A percentile compares a stretch with the other conserved stretches of the same genome.
phyloP scores from a whole-genome alignment of 2,888 invertebrate genomes.

The Smittia sp. region DNA sequence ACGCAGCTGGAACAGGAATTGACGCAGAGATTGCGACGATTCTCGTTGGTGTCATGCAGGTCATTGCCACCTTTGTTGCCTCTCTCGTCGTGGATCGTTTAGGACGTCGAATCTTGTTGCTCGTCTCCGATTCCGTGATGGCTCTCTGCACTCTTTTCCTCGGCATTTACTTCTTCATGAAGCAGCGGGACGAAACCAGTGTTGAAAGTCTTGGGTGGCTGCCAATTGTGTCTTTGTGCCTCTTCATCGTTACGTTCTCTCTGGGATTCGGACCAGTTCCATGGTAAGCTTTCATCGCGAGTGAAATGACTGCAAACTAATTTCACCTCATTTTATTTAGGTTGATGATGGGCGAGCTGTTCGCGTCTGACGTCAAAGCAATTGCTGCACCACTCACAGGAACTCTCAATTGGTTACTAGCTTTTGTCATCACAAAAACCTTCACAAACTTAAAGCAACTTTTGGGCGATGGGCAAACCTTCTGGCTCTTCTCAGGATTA shows the following conservation, averaged over 20 bases:
- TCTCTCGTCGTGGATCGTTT: slow-evolving; percentile 75
- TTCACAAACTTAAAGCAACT: slow-evolving; percentile 59
- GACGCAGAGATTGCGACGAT: slow-evolving; percentile 66
- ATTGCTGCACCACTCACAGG: slow-evolving; percentile 75
- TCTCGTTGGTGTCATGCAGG: slow-evolving; percentile 80
- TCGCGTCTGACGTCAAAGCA: slow-evolving; percentile 75
- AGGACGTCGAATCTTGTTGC: slow-evolving; percentile 73
- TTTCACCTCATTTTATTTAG: slow-evolving; percentile 44
- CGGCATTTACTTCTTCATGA: slow-evolving; percentile 65
- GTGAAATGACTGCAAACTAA: slow-evolving; percentile 6
- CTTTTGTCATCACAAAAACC: slow-evolving; percentile 76
- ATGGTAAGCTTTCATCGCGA: slow-evolving; percentile 46
- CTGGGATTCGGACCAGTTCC: slow-evolving; percentile 85
- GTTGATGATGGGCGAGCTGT: slow-evolving; percentile 74
- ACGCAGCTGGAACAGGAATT: slow-evolving; percentile 54
- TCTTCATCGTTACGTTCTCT: slow-evolving; percentile 78
- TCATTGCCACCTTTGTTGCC: slow-evolving; percentile 64
- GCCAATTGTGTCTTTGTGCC: slow-evolving; percentile 68
- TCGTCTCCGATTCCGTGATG: slow-evolving; percentile 70
- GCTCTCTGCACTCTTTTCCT: slow-evolving; percentile 66
- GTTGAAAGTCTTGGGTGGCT: slow-evolving; percentile 66
- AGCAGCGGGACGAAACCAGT: slow-evolving; percentile 48
- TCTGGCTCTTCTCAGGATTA: slow-evolving; percentile 71
- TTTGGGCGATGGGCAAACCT: slow-evolving; percentile 64
- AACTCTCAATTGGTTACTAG: slow-evolving; percentile 73